Evolutionary conservation across 2,888 invertebrate species (phyloP).

Genomic region (Eumerus sabulonum): DNA sequence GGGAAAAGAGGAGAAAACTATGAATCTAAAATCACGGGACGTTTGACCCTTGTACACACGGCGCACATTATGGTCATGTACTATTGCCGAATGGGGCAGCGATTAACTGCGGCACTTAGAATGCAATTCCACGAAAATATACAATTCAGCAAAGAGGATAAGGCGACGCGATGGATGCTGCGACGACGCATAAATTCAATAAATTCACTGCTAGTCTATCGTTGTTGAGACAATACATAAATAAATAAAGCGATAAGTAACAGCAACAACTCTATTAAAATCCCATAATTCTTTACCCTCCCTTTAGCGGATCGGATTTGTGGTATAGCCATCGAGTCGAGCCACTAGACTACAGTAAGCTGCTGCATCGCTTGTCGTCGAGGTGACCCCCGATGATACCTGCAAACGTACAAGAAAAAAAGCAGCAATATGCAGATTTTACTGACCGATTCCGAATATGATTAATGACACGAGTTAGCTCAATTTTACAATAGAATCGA

Average conservation of each 20-base stretch:
- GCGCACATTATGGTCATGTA: conserved; percentile 3
- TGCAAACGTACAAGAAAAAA: conserved; percentile 50
- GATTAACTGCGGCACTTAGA: conserved; percentile 68
- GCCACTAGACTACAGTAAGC: too few species aligned
- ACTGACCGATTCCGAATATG: conserved; percentile 68
- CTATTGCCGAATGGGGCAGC: conserved; percentile 55
- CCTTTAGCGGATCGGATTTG: conserved; percentile 56
- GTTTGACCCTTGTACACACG: conserved; percentile 55
- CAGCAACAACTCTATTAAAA: conserved; percentile 69
- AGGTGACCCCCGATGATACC: conserved; percentile 61
- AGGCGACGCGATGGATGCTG: too few species aligned
- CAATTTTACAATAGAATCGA: conserved; percentile 61
- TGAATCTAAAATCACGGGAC: too few species aligned
- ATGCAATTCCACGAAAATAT: conserved; percentile 64
- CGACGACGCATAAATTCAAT: conserved; percentile 57
- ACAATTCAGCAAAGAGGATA: too few species aligned
- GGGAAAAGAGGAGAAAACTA: too few species aligned
- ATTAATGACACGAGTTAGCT: conserved; percentile 61
- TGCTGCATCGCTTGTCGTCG: conserved; percentile 11
- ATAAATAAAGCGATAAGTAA: conserved; percentile 53
- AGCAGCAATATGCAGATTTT: conserved; percentile 50
- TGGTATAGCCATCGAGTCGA: conserved; percentile 15
- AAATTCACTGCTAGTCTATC: conserved; percentile 48
- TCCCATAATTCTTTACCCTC: conserved; percentile 62
- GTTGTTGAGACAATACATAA: conserved; percentile 49